Evolutionary conservation across 1,140 invertebrate genomes (phyloP).

Genomic region (Riptortus pedestris): DNA sequence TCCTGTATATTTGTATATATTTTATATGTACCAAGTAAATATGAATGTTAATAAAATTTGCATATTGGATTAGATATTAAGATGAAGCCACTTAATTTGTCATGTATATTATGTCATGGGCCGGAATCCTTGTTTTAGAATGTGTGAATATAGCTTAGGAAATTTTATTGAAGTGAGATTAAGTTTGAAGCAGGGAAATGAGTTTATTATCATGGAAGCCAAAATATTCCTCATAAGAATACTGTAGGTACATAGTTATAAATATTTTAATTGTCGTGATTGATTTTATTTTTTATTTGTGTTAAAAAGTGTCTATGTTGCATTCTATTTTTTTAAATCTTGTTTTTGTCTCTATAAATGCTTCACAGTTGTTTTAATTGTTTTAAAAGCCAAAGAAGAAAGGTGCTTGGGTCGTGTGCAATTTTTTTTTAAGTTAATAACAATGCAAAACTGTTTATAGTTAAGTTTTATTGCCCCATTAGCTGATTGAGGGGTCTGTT

Average conservation of each 20-base stretch:
- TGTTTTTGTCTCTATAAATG: too few species aligned
- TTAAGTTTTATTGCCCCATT: slow-evolving; percentile 10
- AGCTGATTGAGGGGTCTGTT: neutral
- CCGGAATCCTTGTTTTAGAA: slow-evolving; percentile 27
- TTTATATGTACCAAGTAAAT: slow-evolving; percentile 13
- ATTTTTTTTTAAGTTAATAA: slow-evolving; percentile 1
- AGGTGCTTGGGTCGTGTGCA: slow-evolving; percentile 12
- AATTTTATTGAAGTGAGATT: slow-evolving; percentile 4
- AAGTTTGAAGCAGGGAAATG: too few species aligned
- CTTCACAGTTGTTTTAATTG: too few species aligned
- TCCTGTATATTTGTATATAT: slow-evolving; percentile 14
- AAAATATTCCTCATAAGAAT: too few species aligned
- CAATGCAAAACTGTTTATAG: neutral
- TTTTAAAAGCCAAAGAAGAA: neutral
- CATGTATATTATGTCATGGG: neutral
- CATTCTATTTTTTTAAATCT: too few species aligned
- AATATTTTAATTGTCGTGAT: too few species aligned
- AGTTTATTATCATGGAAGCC: too few species aligned
- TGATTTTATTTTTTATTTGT: too few species aligned
- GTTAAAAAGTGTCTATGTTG: too few species aligned
- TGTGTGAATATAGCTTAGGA: slow-evolving; percentile 22
- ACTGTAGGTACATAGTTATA: too few species aligned
- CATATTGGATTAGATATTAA: neutral
- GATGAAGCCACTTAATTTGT: neutral
- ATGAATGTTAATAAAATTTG: slow-evolving; percentile 13